Percentiles rank a stretch among this genome's conserved stretches.
phyloP scores from a whole-genome alignment of 1,140 invertebrate species.

The Neomicropteryx cornuta region DNA sequence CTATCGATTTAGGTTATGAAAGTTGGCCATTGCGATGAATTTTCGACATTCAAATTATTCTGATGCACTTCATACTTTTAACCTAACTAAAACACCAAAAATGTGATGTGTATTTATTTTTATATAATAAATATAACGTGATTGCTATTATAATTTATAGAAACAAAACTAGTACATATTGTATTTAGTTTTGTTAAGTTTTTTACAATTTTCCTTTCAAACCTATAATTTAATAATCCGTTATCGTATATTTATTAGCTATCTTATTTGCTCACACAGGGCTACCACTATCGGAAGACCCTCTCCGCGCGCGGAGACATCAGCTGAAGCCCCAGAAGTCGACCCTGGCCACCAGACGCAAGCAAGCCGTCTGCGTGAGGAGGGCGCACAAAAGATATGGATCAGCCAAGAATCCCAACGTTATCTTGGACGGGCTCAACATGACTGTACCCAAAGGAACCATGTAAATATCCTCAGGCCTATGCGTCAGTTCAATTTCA shows the following conservation, averaged over 20 bases:
- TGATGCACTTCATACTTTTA: no score
- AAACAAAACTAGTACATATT: no score
- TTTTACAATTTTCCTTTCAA: no score
- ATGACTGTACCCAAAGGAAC: slow-evolving; percentile 86
- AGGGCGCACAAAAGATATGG: slow-evolving; percentile 79
- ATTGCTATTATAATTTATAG: no score
- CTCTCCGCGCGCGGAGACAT: slow-evolving; percentile 18
- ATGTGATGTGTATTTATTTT: no score
- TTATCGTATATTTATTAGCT: background rate
- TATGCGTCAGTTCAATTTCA: no score
- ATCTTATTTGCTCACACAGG: background rate
- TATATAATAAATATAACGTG: no score
- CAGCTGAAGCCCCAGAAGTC: slow-evolving; percentile 53
- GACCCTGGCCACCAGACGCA: slow-evolving; percentile 55
- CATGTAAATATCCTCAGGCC: slow-evolving; percentile 67
- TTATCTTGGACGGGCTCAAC: slow-evolving; percentile 75
- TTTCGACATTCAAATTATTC: no score
- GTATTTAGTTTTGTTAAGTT: no score
- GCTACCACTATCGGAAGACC: slow-evolving; percentile 12
- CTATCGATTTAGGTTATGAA: no score
- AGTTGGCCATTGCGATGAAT: no score
- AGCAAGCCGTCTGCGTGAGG: slow-evolving; percentile 72
- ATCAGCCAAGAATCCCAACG: slow-evolving; percentile 67
- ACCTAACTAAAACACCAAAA: no score
- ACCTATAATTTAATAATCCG: background rate